Evolutionary conservation across 2,113 vertebrate species (phyloP).

Genomic region (Myotis yumanensis): DNA sequence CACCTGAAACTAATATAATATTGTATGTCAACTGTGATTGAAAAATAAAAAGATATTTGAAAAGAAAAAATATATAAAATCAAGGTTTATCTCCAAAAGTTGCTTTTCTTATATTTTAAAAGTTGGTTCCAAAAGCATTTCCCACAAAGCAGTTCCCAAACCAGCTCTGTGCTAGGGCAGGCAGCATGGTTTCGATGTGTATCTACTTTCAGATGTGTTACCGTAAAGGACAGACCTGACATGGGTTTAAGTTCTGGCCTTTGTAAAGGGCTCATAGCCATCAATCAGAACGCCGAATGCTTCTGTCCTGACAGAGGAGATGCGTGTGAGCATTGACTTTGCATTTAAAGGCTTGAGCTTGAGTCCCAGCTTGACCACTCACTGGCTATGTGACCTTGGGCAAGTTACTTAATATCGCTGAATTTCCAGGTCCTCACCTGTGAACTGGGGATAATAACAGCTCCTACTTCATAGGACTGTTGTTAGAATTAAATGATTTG

Average conservation of each 20-base stretch:
- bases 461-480: background rate
- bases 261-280: background rate
- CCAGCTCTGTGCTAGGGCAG: background rate
- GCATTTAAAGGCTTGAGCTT: background rate
- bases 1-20: background rate
- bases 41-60: background rate
- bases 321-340: background rate
- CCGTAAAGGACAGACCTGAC: background rate
- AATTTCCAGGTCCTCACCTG: background rate
- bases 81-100: background rate
- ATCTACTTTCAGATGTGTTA: background rate
- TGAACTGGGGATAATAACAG: background rate
- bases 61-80: background rate
- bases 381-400: background rate
- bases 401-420: background rate
- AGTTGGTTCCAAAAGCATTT: background rate
- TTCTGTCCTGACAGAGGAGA: background rate
- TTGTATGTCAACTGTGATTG: background rate
- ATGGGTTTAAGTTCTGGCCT: background rate
- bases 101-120: background rate
- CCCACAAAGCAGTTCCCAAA: background rate
- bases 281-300: background rate
- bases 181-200: background rate
- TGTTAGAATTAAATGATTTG: conserved; percentile 11
- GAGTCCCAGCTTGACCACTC: background rate